Conservation (phyloP, 2,797 vertebrate genomes). For the Notoglanidium macrostoma region DNA sequence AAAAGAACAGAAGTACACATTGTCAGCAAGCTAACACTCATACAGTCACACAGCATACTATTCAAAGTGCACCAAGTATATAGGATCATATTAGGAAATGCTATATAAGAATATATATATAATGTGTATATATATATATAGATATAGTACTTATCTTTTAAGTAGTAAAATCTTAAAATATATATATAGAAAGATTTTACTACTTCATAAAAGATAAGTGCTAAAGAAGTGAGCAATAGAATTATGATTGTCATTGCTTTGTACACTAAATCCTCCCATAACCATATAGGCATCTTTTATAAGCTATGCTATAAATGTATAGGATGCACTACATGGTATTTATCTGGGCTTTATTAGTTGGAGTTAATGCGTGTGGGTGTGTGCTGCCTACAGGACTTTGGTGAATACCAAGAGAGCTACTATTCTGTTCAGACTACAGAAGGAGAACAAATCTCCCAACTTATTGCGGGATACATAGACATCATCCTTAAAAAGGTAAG, state of each 20-base stretch:
- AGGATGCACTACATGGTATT: background rate
- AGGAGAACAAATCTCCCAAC: conserved; percentile 97
- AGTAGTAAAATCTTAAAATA: no score
- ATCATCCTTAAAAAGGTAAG: conserved; percentile 98
- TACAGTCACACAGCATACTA: background rate
- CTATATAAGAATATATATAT: no score
- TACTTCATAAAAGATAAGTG: background rate
- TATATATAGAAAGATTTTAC: background rate
- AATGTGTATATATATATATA: no score
- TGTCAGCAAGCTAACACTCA: background rate
- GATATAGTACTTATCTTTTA: no score
- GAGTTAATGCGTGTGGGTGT: conserved; percentile 4
- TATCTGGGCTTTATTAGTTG: background rate
- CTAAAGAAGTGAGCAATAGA: background rate
- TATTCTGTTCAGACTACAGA: conserved; percentile 98
- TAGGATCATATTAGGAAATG: background rate
- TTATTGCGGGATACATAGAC: conserved; percentile 98
- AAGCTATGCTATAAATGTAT: conserved; percentile 7
- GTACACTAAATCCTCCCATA: background rate
- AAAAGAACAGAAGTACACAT: background rate
- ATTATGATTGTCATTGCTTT: background rate
- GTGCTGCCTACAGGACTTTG: conserved; percentile 85
- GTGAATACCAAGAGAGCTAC: conserved; percentile 98
- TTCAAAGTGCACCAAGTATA: background rate
- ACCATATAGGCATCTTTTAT: background rate